Base-by-base conservation (phyloP, 2,113 vertebrate species). In the Brachirus orientalis region DNA sequence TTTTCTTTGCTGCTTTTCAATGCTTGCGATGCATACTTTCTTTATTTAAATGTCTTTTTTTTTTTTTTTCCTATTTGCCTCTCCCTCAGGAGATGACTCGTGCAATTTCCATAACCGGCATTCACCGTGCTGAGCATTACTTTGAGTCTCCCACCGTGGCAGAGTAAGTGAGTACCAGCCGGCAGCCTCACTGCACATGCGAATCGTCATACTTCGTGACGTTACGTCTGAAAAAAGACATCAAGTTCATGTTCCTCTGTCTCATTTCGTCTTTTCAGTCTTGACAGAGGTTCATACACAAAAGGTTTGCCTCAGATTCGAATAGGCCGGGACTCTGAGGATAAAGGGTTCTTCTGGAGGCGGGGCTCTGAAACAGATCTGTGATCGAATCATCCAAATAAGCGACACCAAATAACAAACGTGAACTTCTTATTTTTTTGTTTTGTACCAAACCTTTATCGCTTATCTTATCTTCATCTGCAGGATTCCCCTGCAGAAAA, bases 111-210 rank as follows among this genome's bases (percentile, higher is more conserved):
- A 94, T 91, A 90, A 95, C 88, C 90, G 94, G 76, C 94, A 96
- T 85, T 95, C 94, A 40, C 93, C 94, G 46, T 98, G 96, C 94
- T 98, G 95, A 98, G 73, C 90, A 90, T 89, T 95, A 94, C 84
- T 91, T 95, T 74, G 87, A 87, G 61, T 84, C 93, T 62, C 78
- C 88, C 6, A 40, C 89, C 48, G 92, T 95, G 91, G 93, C 93
- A 76, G 95, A 95, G 96, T 98, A 92, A 94, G 88, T 88, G 44
- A 77, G 73, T 81, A 65, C 36, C 13, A 59, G 17, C 33, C 33
- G 9, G 1, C 6, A 1, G 52, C 35, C 1, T 10, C 11, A 53
- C 47, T 33, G 20, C 20, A 9, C 3, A 14, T 33, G 9, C 37
- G n/a, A 12, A 44, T 33, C n/a, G 16, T 3, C n/a, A 16, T 3